A percentile compares a stretch with the other conserved stretches of the same genome.
These are phyloP conservation scores for Dicrostonyx torquatus DNA, from an alignment of 2,797 vertebrate species.

Conservation along the genomic window DNA sequence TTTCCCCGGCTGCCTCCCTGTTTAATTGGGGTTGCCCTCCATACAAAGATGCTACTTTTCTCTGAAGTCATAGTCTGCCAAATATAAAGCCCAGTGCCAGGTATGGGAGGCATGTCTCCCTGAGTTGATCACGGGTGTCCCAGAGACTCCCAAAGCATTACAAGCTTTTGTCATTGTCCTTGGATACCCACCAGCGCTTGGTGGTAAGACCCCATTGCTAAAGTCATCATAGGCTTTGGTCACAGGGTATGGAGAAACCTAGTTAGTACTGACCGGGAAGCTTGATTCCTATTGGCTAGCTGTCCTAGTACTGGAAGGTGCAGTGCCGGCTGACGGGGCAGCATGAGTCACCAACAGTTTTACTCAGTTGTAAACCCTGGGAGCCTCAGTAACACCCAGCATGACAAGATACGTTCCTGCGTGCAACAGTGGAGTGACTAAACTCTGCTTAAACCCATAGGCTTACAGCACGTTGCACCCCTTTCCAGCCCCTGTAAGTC, in stretches of 20 bases:
- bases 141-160: neutral
- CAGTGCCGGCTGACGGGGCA: no score
- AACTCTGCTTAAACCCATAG: neutral
- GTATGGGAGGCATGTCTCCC: neutral
- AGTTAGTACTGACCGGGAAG: neutral
- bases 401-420: neutral
- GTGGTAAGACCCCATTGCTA: neutral
- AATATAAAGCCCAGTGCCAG: neutral
- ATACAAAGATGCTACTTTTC: neutral
- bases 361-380: neutral
- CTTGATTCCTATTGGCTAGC: neutral
- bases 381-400: neutral
- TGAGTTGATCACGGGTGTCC: neutral
- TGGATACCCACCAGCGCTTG: neutral
- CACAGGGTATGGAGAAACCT: neutral
- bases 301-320: neutral
- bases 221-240: neutral
- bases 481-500: neutral
- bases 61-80: neutral
- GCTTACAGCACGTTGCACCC: neutral
- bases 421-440: neutral
- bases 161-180: neutral
- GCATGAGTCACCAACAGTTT: neutral
- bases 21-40: neutral
- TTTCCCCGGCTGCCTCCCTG: neutral